Percentiles rank a stretch among this genome's conserved stretches.
Evolutionary conservation across 1,140 invertebrate genomes (phyloP).

Genomic region (Hermetia illucens): DNA sequence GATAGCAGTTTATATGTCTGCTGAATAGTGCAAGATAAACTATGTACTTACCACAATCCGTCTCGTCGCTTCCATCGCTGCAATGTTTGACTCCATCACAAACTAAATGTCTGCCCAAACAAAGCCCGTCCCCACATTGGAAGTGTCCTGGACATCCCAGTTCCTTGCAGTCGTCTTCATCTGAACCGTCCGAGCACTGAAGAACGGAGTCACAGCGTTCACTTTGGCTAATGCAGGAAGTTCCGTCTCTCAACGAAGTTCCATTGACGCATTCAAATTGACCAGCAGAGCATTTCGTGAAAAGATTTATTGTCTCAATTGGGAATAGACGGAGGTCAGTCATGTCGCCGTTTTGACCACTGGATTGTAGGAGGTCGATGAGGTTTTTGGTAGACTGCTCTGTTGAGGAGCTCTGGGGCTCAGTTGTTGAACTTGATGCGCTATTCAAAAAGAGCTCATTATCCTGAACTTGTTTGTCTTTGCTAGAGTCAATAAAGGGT

Average conservation of each 20-base stretch:
- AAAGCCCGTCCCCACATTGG: conserved; percentile 53
- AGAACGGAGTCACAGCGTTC: conserved; percentile 44
- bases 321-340: no score
- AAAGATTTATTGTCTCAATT: conserved; percentile 16
- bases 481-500: no score
- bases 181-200: conserved; percentile 48
- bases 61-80: conserved; percentile 55
- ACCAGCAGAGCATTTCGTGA: conserved; percentile 37
- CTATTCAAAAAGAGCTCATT: background rate
- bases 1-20: conserved; percentile 3
- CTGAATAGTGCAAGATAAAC: background rate
- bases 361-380: background rate
- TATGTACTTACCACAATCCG: conserved; percentile 37
- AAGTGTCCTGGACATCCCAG: conserved; percentile 44
- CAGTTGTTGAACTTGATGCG: background rate
- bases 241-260: conserved; percentile 38
- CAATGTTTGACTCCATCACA: conserved; percentile 57
- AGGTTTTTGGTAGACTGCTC: background rate
- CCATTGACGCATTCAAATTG: conserved; percentile 47
- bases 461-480: conserved; percentile 1
- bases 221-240: conserved; percentile 38
- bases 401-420: background rate
- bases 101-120: conserved; percentile 50
- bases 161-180: conserved; percentile 42
- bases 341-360: no score